Evolutionary conservation across 2,113 vertebrate species (phyloP), one percentile per base, ranked within the genome.

Genomic region (Entosphenus tridentatus): DNA sequence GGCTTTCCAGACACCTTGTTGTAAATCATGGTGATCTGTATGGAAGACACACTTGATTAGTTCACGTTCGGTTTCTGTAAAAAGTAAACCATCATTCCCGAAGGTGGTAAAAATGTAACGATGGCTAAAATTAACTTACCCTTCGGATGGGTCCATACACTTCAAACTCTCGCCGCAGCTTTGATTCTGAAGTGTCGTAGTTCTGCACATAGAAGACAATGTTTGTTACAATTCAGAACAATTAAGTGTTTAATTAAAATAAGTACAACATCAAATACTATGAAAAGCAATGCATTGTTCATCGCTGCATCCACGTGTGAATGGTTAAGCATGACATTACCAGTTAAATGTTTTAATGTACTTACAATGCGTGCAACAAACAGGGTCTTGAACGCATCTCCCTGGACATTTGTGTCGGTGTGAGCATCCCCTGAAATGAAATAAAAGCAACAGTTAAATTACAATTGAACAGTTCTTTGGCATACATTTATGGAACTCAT

Each of bases 131-230:
- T 39, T 39, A 39, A 75, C 84, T 14, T 79, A 93, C 89, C 79
- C 88, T 77, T 80, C 89, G 90, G 75, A 92, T 89, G 67, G 88
- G 89, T 57, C 89, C 89, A 10, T 92, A 93, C 17, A 90, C 88
- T 71, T 92, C 88, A 79, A 93, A 93, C 72, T 93, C 89, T 67
- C 89, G 80, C 2, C 89, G 84, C 69, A 93, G 83, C 73, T 92
- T 93, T 56, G 89, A 93, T 75, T 93, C 89, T 67, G 89, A 91
- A 0, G 89, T 90, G 72, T 93, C 89, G 8, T 93, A 92, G 76
- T 93, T 93, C 89, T 93, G 76, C 1, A 76, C 10, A 8, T 57
- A 75, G 57, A 75, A 1, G 62, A 65, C n/a, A n/a, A 65, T 39
- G 39, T 39, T 39, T 39, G 39, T 39, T 39, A 39, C 39, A 39